A percentile compares a stretch with the other conserved stretches of the same genome.
Evolutionary conservation across 2,113 vertebrate genomes (phyloP).

Genomic region (Baryphthengus martii): DNA sequence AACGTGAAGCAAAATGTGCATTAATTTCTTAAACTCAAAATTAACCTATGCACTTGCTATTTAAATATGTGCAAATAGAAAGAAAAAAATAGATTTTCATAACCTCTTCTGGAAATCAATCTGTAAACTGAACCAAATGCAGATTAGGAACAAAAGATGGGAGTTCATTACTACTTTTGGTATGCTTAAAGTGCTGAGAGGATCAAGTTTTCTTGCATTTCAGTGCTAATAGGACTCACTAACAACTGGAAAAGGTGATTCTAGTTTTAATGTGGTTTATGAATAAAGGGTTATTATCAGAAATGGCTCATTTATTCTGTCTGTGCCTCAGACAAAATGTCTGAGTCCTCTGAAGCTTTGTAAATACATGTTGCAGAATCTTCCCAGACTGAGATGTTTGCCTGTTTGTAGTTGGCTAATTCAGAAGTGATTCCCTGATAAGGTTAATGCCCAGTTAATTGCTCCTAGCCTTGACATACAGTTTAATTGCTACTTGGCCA

Average conservation of each 20-base stretch:
- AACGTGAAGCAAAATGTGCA: background rate
- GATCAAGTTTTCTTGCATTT: background rate
- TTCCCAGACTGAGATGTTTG: slow-evolving; percentile 40
- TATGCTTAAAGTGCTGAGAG: background rate
- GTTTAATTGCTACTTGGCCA: slow-evolving; percentile 72
- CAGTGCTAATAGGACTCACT: background rate
- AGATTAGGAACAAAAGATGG: background rate
- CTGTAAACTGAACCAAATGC: background rate
- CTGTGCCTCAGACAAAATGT: slow-evolving; percentile 26
- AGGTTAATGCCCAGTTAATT: slow-evolving; percentile 77
- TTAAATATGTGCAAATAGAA: background rate
- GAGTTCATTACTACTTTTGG: background rate
- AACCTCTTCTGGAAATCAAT: background rate
- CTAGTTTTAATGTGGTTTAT: slow-evolving; percentile 46
- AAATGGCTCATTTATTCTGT: slow-evolving; percentile 5
- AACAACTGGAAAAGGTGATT: slow-evolving; percentile 18
- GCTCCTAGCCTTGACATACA: slow-evolving; percentile 62
- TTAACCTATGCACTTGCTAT: background rate
- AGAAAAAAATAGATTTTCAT: background rate
- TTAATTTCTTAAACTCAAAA: background rate
- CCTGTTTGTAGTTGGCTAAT: slow-evolving; percentile 58
- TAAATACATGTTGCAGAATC: slow-evolving; percentile 53
- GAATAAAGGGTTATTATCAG: slow-evolving; percentile 25
- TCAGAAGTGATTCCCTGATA: slow-evolving; percentile 65
- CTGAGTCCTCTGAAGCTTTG: slow-evolving; percentile 55